Evolutionary conservation across 2,888 invertebrate genomes (phyloP).

Genomic region (Rhingia rostrata): DNA sequence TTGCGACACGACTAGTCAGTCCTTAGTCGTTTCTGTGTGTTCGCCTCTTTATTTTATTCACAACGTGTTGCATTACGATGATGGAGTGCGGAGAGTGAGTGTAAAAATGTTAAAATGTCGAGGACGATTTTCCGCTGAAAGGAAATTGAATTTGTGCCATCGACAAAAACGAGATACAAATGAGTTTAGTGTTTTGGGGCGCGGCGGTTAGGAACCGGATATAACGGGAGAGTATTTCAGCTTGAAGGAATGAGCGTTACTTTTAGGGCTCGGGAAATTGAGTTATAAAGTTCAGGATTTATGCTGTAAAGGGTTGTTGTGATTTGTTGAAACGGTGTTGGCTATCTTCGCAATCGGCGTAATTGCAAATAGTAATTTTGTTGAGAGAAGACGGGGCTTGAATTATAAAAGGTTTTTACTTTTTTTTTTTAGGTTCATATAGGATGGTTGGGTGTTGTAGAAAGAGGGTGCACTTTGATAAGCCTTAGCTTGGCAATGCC

Average conservation of each 20-base stretch:
- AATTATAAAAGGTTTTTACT: no score
- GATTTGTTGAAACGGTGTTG: slow-evolving; percentile 16
- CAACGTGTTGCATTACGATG: slow-evolving; percentile 64
- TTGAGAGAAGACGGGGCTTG: no score
- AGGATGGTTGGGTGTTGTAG: no score
- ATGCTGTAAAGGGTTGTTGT: slow-evolving; percentile 15
- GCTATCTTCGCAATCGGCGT: not conserved
- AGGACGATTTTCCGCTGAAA: slow-evolving; percentile 63
- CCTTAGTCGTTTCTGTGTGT: slow-evolving; percentile 11
- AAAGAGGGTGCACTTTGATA: no score
- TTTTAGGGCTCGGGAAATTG: slow-evolving; percentile 60
- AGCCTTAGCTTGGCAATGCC: no score
- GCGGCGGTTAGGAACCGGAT: slow-evolving; percentile 34
- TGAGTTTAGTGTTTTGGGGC: slow-evolving; percentile 50
- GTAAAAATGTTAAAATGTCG: slow-evolving; percentile 42
- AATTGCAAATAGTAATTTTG: not conserved
- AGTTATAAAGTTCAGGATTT: slow-evolving; percentile 52
- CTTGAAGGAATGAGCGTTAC: not conserved
- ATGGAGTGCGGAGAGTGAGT: slow-evolving; percentile 48
- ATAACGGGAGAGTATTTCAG: slow-evolving; percentile 18
- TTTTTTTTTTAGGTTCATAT: no score
- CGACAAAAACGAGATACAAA: slow-evolving; percentile 34
- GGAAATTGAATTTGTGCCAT: slow-evolving; percentile 68
- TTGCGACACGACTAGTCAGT: slow-evolving; percentile 37
- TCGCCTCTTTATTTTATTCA: slow-evolving; percentile 39